These are phyloP conservation scores for Leiothrix lutea DNA, from an alignment of 2,113 vertebrate genomes.

Conservation along the genomic window DNA sequence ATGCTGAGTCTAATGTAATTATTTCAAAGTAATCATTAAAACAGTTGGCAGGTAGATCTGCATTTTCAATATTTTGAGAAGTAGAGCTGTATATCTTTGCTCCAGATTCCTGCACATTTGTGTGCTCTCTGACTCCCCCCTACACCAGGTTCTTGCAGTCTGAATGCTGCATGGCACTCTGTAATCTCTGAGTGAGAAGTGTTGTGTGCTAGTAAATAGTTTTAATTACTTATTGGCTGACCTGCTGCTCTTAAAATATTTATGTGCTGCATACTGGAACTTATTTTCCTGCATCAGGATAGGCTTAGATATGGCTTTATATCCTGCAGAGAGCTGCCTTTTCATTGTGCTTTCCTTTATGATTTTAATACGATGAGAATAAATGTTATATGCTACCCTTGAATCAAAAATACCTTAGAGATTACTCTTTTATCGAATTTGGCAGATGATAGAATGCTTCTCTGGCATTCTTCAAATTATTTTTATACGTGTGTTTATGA, in stretches of 20 bases:
- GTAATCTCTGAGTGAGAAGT: not conserved
- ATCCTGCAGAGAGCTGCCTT: not conserved
- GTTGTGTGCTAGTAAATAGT: not conserved
- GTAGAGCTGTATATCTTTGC: not conserved
- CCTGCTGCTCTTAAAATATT: not conserved
- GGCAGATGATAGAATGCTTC: not conserved
- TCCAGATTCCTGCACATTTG: not conserved
- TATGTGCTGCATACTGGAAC: not conserved
- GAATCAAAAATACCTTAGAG: not conserved
- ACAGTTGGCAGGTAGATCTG: not conserved
- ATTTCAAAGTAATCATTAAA: not conserved
- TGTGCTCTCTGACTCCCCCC: not conserved
- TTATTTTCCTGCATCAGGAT: not conserved
- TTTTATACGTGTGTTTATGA: not conserved
- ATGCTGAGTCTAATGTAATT: not conserved
- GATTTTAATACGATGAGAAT: not conserved
- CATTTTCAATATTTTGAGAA: not conserved
- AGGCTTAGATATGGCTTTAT: not conserved
- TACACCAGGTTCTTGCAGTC: not conserved
- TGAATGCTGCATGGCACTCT: not conserved
- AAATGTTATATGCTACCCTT: not conserved
- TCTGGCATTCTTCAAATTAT: not conserved
- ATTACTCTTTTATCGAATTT: not conserved
- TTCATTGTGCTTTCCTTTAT: not conserved
- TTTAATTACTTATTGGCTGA: not conserved